phyloP scores from a whole-genome alignment of 2,888 invertebrate genomes.

The Altica lythri region DNA sequence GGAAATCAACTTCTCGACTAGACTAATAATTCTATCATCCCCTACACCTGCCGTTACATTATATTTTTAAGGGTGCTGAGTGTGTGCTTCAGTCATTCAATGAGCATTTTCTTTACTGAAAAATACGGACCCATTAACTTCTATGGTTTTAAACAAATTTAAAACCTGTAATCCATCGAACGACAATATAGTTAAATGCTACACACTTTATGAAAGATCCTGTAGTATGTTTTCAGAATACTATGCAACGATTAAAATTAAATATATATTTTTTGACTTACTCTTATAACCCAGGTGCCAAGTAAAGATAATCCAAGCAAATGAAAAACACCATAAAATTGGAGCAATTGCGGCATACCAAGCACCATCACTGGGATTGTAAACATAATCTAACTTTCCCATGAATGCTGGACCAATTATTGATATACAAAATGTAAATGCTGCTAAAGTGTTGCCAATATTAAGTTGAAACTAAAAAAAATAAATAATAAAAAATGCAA shows the following conservation, averaged over 20 bases:
- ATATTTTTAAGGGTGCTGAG: too few relatives aligned
- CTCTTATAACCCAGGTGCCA: conserved; percentile 67
- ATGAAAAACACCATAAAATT: conserved; percentile 69
- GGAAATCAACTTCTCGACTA: too few relatives aligned
- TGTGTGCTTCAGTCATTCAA: too few relatives aligned
- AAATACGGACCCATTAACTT: too few relatives aligned
- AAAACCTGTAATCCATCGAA: too few relatives aligned
- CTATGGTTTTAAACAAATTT: too few relatives aligned
- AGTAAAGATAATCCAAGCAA: conserved; percentile 70
- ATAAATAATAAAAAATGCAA: too few relatives aligned
- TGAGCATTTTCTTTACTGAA: too few relatives aligned
- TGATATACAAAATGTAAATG: conserved; percentile 60
- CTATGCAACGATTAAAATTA: background rate
- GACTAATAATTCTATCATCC: too few relatives aligned
- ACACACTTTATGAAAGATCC: too few relatives aligned
- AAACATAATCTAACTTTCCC: conserved; percentile 66
- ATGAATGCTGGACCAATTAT: conserved; percentile 67
- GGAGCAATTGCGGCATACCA: conserved; percentile 73
- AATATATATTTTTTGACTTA: conserved; percentile 41
- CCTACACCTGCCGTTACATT: too few relatives aligned
- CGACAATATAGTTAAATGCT: too few relatives aligned
- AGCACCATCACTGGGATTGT: conserved; percentile 67
- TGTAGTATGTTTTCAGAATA: background rate
- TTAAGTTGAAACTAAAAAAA: conserved; percentile 58
- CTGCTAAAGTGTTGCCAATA: conserved; percentile 63